phyloP scores from a whole-genome alignment of 1,140 invertebrate genomes.

The Centruroides sculpturatus region DNA sequence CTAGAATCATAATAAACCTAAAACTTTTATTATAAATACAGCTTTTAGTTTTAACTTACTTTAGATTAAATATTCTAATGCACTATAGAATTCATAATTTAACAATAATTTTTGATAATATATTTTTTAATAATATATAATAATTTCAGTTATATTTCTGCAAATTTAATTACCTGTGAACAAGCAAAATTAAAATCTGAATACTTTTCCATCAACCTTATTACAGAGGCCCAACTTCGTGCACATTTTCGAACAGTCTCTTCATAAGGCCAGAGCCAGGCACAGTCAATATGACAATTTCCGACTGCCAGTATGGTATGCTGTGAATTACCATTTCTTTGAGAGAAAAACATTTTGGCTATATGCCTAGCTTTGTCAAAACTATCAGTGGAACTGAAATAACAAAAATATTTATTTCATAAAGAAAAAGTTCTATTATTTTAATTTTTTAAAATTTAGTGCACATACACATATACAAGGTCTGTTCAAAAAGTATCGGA shows the following conservation, averaged over 20 bases:
- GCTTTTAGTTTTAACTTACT: no score
- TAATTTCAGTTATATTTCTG: no score
- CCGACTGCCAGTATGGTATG: conserved; percentile 36
- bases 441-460: not conserved
- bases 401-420: conserved; percentile 4
- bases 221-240: conserved; percentile 33
- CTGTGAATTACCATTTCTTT: conserved; percentile 34
- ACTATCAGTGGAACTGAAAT: conserved; percentile 21
- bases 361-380: conserved; percentile 25
- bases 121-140: no score
- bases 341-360: conserved; percentile 29
- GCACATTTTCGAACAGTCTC: conserved; percentile 42
- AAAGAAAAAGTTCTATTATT: conserved; percentile 4
- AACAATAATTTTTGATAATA: no score
- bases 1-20: no score
- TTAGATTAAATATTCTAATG: no score
- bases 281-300: conserved; percentile 42
- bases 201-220: conserved; percentile 37
- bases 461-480: no score
- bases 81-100: no score
- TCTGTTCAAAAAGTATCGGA: no score
- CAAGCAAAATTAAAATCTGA: conserved; percentile 36
- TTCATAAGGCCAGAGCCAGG: conserved; percentile 41
- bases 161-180: conserved; percentile 31
- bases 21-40: no score